Base-by-base conservation (phyloP, 2,888 invertebrate species). In the Scaptomyza parva region DNA sequence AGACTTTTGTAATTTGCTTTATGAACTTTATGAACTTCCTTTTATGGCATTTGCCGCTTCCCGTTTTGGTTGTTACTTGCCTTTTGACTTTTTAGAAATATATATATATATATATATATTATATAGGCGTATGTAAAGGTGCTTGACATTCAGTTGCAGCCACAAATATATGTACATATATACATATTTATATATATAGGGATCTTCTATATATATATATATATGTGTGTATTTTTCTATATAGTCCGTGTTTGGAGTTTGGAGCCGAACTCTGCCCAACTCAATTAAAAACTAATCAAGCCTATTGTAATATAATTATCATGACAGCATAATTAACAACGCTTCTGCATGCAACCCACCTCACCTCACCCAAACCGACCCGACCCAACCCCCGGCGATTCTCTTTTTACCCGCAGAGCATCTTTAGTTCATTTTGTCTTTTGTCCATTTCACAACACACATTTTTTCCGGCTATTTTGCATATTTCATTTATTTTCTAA, bases 211-310 rank as follows among this genome's bases (percentile, higher is more conserved):
- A 9, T 9, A 14, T 9, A 26, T 26, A 35, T 24, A 18, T 48
- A 39, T 24, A 35, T 40, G 9, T 33, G 33, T 54, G 9, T 17
- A 28, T 35, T 12, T 28, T 33, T 28, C 9, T 35, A 30, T 54
- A 51, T n/a, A 53, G 37, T 44, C 24, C 37, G 52, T 37, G 37
- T 48, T 62, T 18, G 28, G 44, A 72, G 73, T 60, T 72, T 65
- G 76, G 68, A 63, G 26, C 33, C 9, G 26, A 61, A 48, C 61
- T 80, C 85, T 68, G 68, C 81, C 66, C 87, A 84, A 84, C 71
- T 84, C 86, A 85, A 85, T 85, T 85, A 88, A 88, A 85, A 85
- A 85, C 89, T 85, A 85, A 88, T 88, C 86, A 85, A 86, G 88
- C 88, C 84, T 87, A 88, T 88, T 88, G 86, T 86, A 86, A 86